Evolutionary conservation across 1,140 invertebrate species (phyloP).

Genomic region (Drosophila prosaltans): DNA sequence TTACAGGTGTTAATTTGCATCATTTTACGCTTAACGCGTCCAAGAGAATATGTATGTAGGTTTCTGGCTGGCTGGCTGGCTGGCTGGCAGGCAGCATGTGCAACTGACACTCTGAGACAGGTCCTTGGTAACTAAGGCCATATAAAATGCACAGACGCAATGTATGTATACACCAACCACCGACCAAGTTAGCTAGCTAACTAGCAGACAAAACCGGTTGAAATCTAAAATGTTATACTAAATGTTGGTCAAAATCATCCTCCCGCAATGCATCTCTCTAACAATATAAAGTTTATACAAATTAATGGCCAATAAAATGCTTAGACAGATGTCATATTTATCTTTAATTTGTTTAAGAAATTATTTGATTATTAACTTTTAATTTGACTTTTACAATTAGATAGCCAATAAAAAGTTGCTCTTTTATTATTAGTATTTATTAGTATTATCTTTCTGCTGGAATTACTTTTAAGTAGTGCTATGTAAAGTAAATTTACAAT

Average conservation of each 20-base stretch:
- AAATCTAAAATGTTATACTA: background rate
- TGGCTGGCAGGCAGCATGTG: slow-evolving; percentile 29
- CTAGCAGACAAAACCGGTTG: background rate
- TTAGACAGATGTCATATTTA: too few species aligned
- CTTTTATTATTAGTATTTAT: too few species aligned
- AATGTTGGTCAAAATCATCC: background rate
- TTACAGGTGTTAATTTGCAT: slow-evolving; percentile 60
- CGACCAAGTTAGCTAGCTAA: too few species aligned
- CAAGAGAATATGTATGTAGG: background rate
- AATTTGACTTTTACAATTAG: too few species aligned
- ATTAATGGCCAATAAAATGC: too few species aligned
- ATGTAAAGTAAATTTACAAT: too few species aligned
- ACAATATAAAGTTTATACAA: background rate
- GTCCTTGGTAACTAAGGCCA: slow-evolving; percentile 13
- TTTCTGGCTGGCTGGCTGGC: background rate
- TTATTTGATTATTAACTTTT: too few species aligned
- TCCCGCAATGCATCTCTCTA: background rate
- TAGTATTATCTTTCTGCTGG: too few species aligned
- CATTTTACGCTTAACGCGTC: slow-evolving; percentile 63
- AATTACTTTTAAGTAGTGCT: too few species aligned
- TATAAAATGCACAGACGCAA: slow-evolving; percentile 1
- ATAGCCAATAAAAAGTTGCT: too few species aligned
- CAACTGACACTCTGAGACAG: slow-evolving; percentile 52
- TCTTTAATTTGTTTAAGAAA: too few species aligned
- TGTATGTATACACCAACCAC: background rate